Percentiles rank a stretch among this genome's conserved stretches.
phyloP scores from a whole-genome alignment of 2,797 vertebrate species.

The Ataeniobius toweri region DNA sequence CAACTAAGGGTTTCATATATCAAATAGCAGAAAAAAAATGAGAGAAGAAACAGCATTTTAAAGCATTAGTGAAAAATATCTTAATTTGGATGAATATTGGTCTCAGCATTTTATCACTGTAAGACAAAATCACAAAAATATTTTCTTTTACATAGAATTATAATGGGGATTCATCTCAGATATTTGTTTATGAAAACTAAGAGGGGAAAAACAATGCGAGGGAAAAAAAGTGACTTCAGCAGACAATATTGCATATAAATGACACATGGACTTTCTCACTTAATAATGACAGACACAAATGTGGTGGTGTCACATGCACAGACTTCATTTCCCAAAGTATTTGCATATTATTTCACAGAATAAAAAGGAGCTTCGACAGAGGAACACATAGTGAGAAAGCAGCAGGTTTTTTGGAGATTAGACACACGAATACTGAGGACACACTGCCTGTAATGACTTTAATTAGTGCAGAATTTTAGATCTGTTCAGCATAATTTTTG shows the following conservation, averaged over 20 bases:
- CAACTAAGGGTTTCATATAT: no score
- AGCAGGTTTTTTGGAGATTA: constrained; percentile 50
- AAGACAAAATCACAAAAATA: constrained; percentile 14
- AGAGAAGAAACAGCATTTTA: no score
- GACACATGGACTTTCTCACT: constrained; percentile 10
- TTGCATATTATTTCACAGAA: constrained; percentile 66
- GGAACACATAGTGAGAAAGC: constrained; percentile 24
- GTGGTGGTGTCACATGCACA: constrained; percentile 29
- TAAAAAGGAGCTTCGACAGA: constrained; percentile 39
- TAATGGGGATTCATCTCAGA: constrained; percentile 27
- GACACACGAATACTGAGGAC: constrained; percentile 25
- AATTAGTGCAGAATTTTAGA: constrained; percentile 38
- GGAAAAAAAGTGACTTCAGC: constrained; percentile 16
- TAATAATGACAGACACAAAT: constrained; percentile 30
- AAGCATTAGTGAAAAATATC: no score
- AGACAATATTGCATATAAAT: constrained; percentile 39
- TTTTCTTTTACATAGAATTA: constrained; percentile 28
- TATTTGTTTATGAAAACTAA: constrained; percentile 44
- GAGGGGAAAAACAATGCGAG: constrained; percentile 24
- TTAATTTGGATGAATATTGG: not conserved
- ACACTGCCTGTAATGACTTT: constrained; percentile 30
- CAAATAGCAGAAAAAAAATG: no score
- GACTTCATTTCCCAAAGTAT: constrained; percentile 53
- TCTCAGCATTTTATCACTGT: constrained; percentile 19
- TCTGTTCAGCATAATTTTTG: constrained; percentile 5